Percentiles rank a stretch among this genome's conserved stretches.
phyloP scores from a whole-genome alignment of 2,797 vertebrate genomes.

The Heliangelus exortis region DNA sequence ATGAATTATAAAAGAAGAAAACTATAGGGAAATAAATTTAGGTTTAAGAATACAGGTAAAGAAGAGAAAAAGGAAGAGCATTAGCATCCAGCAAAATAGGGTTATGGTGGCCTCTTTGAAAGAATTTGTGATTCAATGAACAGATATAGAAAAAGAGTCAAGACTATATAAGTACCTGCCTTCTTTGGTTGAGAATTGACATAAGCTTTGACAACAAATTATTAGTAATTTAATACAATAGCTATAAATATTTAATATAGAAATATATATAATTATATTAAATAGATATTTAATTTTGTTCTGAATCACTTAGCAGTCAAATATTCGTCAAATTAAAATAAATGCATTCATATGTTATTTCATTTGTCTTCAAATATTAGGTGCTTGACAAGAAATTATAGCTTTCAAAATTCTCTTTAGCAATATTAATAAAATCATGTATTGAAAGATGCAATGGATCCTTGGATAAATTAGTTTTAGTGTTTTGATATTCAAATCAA shows the following conservation, averaged over 20 bases:
- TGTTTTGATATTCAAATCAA: neutral
- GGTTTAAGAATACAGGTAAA: neutral
- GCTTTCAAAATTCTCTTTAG: neutral
- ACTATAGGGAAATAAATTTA: neutral
- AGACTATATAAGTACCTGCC: neutral
- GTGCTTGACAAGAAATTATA: neutral
- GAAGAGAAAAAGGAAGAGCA: neutral
- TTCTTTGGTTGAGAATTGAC: rapidly evolving
- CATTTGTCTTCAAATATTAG: neutral
- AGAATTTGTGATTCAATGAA: neutral
- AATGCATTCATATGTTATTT: neutral
- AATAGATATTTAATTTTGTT: neutral
- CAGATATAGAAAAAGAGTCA: neutral
- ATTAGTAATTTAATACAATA: neutral
- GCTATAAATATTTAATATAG: neutral
- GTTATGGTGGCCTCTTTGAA: neutral
- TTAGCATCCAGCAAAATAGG: neutral
- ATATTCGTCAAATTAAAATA: neutral
- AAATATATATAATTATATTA: neutral
- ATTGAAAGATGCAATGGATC: neutral
- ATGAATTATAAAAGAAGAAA: neutral
- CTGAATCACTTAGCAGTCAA: neutral
- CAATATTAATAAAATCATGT: neutral
- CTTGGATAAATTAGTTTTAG: neutral
- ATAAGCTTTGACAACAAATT: neutral